Evolutionary conservation across 2,888 invertebrate genomes (phyloP).

Genomic region (Caenorhabditis doughertyi): DNA sequence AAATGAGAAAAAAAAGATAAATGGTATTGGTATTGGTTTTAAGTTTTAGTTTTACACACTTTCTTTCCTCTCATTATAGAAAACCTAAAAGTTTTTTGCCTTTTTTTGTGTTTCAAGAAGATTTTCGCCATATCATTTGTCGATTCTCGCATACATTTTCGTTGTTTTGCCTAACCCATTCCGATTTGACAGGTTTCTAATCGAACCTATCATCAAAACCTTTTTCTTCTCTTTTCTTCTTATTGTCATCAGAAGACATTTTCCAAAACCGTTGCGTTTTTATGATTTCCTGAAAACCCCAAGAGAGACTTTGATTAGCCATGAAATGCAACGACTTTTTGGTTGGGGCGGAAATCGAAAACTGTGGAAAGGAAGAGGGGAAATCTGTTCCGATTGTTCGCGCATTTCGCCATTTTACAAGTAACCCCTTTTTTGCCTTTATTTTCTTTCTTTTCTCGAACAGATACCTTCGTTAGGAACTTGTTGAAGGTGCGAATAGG

Average conservation of each 20-base stretch:
- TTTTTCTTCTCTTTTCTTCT: conserved; percentile 15
- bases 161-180: conserved; percentile 43
- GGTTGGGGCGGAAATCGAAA: conserved; percentile 23
- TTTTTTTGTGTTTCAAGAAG: conserved; percentile 12
- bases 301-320: conserved; percentile 48
- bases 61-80: neutral
- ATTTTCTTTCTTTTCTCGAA: neutral
- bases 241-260: neutral
- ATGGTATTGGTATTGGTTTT: conserved; percentile 58
- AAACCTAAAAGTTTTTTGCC: conserved; percentile 19
- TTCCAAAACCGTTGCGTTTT: conserved; percentile 49
- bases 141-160: conserved; percentile 48
- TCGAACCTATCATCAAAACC: conserved; percentile 41
- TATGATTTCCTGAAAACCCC: conserved; percentile 36
- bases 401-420: conserved; percentile 33
- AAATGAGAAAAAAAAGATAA: conserved; percentile 10
- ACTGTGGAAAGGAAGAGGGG: neutral
- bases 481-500: neutral
- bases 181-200: conserved; percentile 54
- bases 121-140: conserved; percentile 29
- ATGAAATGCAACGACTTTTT: conserved; percentile 54
- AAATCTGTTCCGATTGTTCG: conserved; percentile 38
- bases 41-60: conserved; percentile 22
- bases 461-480: neutral
- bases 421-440: conserved; percentile 15